Percentiles rank a stretch among this genome's conserved stretches.
Conservation (phyloP, 1,140 invertebrate species). For the Anadara kagoshimensis region DNA sequence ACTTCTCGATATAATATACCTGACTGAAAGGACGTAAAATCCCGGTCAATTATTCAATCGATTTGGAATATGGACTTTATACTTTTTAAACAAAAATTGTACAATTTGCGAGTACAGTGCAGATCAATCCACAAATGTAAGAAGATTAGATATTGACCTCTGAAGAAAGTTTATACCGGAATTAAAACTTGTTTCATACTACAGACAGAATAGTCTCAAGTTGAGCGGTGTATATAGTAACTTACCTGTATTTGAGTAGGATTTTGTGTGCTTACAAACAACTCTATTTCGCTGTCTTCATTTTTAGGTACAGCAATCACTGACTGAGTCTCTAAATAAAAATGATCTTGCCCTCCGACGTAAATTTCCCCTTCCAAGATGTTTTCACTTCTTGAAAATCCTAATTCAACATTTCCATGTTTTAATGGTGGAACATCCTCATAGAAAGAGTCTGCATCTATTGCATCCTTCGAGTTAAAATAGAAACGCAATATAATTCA, state of each 20-base stretch:
- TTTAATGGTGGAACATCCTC: conserved; percentile 34
- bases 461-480: conserved; percentile 50
- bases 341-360: conserved; percentile 96
- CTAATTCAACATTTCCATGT: conserved; percentile 82
- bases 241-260: conserved; percentile 82
- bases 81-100: too few species aligned
- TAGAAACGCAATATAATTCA: neutral
- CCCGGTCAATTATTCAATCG: too few species aligned
- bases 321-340: conserved; percentile 92
- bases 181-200: too few species aligned
- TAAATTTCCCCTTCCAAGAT: conserved; percentile 79
- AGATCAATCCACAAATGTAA: too few species aligned
- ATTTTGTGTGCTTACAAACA: conserved; percentile 89
- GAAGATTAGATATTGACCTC: too few species aligned
- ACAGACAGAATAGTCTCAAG: too few species aligned
- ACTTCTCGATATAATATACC: too few species aligned
- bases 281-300: conserved; percentile 89
- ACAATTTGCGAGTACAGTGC: too few species aligned
- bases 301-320: conserved; percentile 84
- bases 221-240: too few species aligned
- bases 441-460: conserved; percentile 49
- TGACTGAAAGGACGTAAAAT: too few species aligned
- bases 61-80: too few species aligned
- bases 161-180: too few species aligned
- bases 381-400: conserved; percentile 79